These are phyloP conservation scores for Prochilodus magdalenae DNA, from an alignment of 2,113 vertebrate species.

Conservation along the genomic window DNA sequence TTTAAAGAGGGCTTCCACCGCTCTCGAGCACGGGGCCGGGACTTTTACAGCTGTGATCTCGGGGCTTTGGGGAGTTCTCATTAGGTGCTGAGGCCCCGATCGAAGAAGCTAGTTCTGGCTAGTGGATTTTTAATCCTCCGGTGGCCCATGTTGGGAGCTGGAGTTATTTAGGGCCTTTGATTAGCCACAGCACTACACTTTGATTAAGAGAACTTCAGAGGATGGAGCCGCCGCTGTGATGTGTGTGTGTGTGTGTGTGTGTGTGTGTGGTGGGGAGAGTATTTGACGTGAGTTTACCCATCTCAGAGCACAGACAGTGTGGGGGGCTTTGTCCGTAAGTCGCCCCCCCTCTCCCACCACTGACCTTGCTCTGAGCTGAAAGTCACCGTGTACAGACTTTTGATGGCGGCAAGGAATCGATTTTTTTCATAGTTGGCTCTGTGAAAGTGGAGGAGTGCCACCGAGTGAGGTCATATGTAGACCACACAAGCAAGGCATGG, in stretches of 20 bases:
- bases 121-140: constrained; percentile 99
- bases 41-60: constrained; percentile 88
- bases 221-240: constrained; percentile 68
- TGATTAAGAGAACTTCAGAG: constrained; percentile 97
- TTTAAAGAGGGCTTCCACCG: constrained; percentile 91
- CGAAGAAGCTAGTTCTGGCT: constrained; percentile 93
- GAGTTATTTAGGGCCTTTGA: constrained; percentile 99
- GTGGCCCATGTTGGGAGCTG: constrained; percentile 90
- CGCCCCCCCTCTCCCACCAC: constrained; percentile 68
- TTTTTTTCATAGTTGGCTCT: constrained; percentile 49
- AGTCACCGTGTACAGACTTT: constrained; percentile 57
- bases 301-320: background rate
- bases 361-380: constrained; percentile 74
- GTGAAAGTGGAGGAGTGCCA: constrained; percentile 1
- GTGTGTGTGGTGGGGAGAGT: constrained; percentile 2
- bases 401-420: constrained; percentile 52
- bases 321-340: constrained; percentile 67
- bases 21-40: constrained; percentile 79
- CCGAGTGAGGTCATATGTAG: constrained; percentile 21
- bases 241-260: constrained; percentile 39
- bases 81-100: constrained; percentile 88
- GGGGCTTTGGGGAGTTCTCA: constrained; percentile 95
- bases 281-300: constrained; percentile 62
- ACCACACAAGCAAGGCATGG: background rate
- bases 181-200: constrained; percentile 91